These are phyloP conservation scores for Clepsis dumicolana DNA, from an alignment of 2,888 invertebrate genomes.

Conservation along the genomic window DNA sequence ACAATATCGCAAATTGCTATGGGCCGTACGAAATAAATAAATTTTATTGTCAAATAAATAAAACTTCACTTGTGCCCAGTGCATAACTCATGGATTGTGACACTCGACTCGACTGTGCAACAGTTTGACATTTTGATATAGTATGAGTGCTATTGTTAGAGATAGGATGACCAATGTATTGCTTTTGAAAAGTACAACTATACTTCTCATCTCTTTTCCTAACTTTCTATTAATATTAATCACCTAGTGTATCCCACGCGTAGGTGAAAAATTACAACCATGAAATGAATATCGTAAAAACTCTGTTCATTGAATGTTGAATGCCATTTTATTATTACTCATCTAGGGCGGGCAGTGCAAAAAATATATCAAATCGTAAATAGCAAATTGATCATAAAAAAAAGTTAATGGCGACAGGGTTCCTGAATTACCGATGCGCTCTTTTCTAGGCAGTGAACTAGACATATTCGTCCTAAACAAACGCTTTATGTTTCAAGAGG, in stretches of 20 bases:
- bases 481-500: neutral
- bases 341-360: neutral
- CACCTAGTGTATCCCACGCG: neutral
- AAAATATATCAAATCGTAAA: neutral
- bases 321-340: neutral
- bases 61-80: slow-evolving; percentile 32
- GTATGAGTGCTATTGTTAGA: slow-evolving; percentile 32
- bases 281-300: neutral
- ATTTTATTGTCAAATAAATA: slow-evolving; percentile 36
- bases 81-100: slow-evolving; percentile 44
- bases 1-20: slow-evolving; percentile 1
- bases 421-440: neutral
- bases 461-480: slow-evolving; percentile 15
- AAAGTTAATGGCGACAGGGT: neutral
- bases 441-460: slow-evolving; percentile 9
- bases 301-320: neutral
- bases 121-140: slow-evolving; percentile 33
- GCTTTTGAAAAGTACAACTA: neutral
- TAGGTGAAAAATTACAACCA: neutral
- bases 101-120: slow-evolving; percentile 35
- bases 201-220: neutral
- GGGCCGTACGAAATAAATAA: slow-evolving; percentile 25
- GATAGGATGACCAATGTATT: slow-evolving; percentile 22
- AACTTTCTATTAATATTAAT: too few relatives aligned
- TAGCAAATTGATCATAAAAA: neutral